phyloP scores from a whole-genome alignment of 1,140 invertebrate genomes.

The Cydia amplana region DNA sequence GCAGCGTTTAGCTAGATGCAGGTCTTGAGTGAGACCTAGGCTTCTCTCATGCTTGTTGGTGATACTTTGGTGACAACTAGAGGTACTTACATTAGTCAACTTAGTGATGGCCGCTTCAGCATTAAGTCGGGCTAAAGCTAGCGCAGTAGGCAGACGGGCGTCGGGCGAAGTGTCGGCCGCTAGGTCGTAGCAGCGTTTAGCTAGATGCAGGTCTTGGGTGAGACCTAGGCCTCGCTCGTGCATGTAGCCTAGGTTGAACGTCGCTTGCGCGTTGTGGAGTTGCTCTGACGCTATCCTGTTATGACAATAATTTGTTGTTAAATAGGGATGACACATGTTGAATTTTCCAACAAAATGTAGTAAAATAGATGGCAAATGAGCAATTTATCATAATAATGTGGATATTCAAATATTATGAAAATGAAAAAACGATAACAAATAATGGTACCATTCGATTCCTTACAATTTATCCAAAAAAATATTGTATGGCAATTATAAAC shows the following conservation, averaged over 20 bases:
- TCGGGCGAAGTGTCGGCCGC: conserved; percentile 97
- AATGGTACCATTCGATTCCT: no score
- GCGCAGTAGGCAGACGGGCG: conserved; percentile 95
- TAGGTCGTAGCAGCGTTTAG: conserved; percentile 97
- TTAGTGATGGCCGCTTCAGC: conserved; percentile 88
- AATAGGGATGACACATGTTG: no score
- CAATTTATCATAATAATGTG: no score
- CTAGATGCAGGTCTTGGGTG: conserved; percentile 87
- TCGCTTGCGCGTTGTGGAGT: conserved; percentile 98
- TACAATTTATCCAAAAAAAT: no score
- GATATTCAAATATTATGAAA: no score
- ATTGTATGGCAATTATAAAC: no score
- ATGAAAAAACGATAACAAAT: no score
- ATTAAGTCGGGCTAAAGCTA: conserved; percentile 94
- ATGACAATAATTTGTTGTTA: conserved; percentile 2
- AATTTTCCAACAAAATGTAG: no score
- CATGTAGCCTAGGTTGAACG: conserved; percentile 99
- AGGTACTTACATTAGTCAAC: conserved; percentile 83
- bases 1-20: conserved; percentile 92
- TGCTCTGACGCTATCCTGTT: conserved; percentile 95
- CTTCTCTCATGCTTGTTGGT: conserved; percentile 98
- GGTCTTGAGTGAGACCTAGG: conserved; percentile 90
- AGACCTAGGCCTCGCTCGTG: conserved; percentile 98
- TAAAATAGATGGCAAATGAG: no score
- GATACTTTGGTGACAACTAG: no score